Percentiles rank a stretch among this genome's conserved stretches.
Conservation (phyloP, 2,888 invertebrate species). For the Pogonocherus hispidulus region DNA sequence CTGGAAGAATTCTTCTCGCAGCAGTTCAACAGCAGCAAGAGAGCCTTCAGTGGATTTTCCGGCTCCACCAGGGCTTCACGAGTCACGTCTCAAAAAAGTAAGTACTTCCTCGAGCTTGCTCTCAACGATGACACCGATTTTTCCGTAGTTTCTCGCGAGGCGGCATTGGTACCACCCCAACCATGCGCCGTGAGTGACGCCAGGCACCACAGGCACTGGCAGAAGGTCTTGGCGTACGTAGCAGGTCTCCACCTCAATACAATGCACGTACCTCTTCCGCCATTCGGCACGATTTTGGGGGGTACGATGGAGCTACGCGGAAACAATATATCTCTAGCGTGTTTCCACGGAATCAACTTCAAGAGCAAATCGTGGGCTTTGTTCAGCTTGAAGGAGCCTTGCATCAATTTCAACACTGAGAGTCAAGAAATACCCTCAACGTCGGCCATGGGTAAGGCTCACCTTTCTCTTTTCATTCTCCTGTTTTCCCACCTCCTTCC, state of each 20-base stretch:
- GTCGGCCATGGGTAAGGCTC: slow-evolving; percentile 67
- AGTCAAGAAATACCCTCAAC: slow-evolving; percentile 87
- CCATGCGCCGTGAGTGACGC: slow-evolving; percentile 50
- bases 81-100: slow-evolving; percentile 63
- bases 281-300: slow-evolving; percentile 85
- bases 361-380: slow-evolving; percentile 96
- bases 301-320: slow-evolving; percentile 91
- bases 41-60: slow-evolving; percentile 78
- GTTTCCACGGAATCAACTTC: slow-evolving; percentile 98
- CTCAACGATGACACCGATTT: neutral
- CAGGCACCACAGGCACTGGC: slow-evolving; percentile 85
- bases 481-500: too few relatives aligned
- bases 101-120: slow-evolving; percentile 10
- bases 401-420: slow-evolving; percentile 93
- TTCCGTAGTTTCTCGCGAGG: neutral
- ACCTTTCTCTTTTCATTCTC: neutral
- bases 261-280: slow-evolving; percentile 77
- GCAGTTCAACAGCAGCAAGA: slow-evolving; percentile 95
- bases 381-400: slow-evolving; percentile 93
- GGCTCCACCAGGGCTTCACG: slow-evolving; percentile 59
- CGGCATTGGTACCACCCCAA: neutral
- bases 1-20: slow-evolving; percentile 98
- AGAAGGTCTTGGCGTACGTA: slow-evolving; percentile 85
- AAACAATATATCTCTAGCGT: slow-evolving; percentile 93
- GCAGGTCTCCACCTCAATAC: slow-evolving; percentile 85